Base-by-base conservation (phyloP, 92 coral and sea anemone species). In the Metridium senile region DNA sequence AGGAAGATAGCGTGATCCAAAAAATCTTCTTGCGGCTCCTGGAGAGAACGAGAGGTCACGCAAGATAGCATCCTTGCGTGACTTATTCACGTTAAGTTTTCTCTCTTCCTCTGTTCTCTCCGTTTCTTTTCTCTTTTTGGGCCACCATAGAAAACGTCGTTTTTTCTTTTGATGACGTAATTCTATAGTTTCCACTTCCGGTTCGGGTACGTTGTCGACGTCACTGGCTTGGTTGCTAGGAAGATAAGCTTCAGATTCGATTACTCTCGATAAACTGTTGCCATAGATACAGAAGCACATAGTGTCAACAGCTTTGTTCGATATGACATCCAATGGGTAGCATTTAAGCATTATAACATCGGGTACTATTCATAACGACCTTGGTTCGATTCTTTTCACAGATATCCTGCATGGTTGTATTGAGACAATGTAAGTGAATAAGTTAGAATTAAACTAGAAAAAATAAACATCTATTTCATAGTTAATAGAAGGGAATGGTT, bases 1-100 rank as follows among this genome's bases (percentile, higher is more conserved):
- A 54, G 59, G 59, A 54, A 54, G 59, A 54, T 9, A 54, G 59
- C 59, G 59, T 54, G 59, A 54, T 19, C 59, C 59, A 54, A 54
- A 13, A 2, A 54, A 54, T 54, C 59, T 54, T 54, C 59, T 54
- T 20, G 59, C 59, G 23, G 21, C 59, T 10, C 59, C 59, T 21
- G 59, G 59, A 13, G 59, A 54, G 17, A 16, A 16, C 49, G 49
- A 39, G 13, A 39, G 49, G 8, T 39, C 49, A 6, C 49, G 49
- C 6, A 39, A 39, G 6, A 39, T 39, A 13, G 8, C 13, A 39
- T 39, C 13, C 13, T 39, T 39, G 49, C 49, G 49, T 39, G 49
- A 39, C 49, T 6, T 39, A 13, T 39, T 39, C 49, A 39, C 49
- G 6, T 39, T 13, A 54, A 19, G 3, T 2, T 54, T 20, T 10